These are phyloP conservation scores for Hermetia illucens DNA, from an alignment of 1,140 invertebrate genomes.

Conservation along the genomic window DNA sequence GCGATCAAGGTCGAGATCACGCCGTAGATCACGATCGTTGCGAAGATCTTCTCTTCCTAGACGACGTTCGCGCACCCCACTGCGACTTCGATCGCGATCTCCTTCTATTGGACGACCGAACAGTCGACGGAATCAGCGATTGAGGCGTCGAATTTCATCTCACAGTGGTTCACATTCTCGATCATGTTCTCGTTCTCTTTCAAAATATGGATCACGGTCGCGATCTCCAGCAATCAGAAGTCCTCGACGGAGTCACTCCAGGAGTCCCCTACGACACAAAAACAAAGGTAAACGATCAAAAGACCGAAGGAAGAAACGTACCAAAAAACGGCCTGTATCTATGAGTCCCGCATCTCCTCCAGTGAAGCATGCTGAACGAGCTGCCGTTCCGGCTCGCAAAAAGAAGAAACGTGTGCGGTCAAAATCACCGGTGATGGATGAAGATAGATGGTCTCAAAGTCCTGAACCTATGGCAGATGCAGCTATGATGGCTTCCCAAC, in stretches of 20 bases:
- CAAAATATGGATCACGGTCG: slow-evolving; percentile 1
- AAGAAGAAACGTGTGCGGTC: slow-evolving; percentile 15
- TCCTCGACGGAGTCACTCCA: slow-evolving; percentile 14
- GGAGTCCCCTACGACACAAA: slow-evolving; percentile 10
- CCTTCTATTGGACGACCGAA: slow-evolving; percentile 17
- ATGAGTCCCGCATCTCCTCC: slow-evolving; percentile 15
- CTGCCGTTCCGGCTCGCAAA: slow-evolving; percentile 15
- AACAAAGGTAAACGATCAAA: slow-evolving; percentile 13
- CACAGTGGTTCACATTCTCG: slow-evolving; percentile 1
- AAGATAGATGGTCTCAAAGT: slow-evolving; percentile 21
- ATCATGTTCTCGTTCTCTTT: slow-evolving; percentile 6
- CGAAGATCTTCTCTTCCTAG: slow-evolving; percentile 15
- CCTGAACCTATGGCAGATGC: slow-evolving; percentile 23
- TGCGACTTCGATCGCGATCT: slow-evolving; percentile 20
- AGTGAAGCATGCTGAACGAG: slow-evolving; percentile 6
- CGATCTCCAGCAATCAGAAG: no score
- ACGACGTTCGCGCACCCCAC: slow-evolving; percentile 12
- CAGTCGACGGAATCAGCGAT: slow-evolving; percentile 19
- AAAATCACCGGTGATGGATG: slow-evolving; percentile 6
- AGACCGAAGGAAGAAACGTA: slow-evolving; percentile 13
- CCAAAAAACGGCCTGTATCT: slow-evolving; percentile 15
- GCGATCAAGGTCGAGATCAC: no score
- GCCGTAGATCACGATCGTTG: slow-evolving; percentile 5
- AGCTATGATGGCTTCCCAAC: not conserved
- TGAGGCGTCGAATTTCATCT: no score